phyloP scores from a whole-genome alignment of 2,888 invertebrate genomes.

The Oeneis ivallda region DNA sequence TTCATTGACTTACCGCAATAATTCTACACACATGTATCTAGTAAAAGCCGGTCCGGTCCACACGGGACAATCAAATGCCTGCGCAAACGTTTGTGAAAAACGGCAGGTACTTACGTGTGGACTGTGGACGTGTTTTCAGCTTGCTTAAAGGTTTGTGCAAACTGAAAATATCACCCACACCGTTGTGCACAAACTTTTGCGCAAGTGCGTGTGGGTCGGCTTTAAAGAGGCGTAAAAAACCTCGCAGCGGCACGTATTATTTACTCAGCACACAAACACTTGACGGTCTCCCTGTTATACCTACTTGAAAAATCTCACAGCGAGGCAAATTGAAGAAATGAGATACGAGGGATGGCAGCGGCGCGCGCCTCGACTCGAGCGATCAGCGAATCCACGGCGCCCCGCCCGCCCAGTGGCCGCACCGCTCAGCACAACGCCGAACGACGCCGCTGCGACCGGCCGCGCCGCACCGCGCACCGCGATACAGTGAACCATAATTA shows the following conservation, averaged over 20 bases:
- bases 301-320: conserved; percentile 31
- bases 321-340: conserved; percentile 39
- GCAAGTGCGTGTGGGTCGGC: too few species aligned
- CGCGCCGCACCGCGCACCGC: conserved; percentile 59
- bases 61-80: too few species aligned
- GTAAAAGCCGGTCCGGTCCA: too few species aligned
- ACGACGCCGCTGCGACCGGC: conserved; percentile 66
- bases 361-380: conserved; percentile 54
- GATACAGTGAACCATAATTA: conserved; percentile 71
- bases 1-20: too few species aligned
- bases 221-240: conserved; percentile 8
- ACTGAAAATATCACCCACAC: too few species aligned
- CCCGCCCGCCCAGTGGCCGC: conserved; percentile 65
- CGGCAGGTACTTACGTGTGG: too few species aligned
- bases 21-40: too few species aligned
- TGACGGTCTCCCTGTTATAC: conserved; percentile 28
- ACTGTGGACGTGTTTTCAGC: too few species aligned
- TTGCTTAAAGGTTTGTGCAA: too few species aligned
- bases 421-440: conserved; percentile 46
- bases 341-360: conserved; percentile 56
- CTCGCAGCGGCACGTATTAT: conserved; percentile 10
- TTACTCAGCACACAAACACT: conserved; percentile 28
- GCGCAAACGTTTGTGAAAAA: too few species aligned
- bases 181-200: too few species aligned
- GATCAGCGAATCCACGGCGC: conserved; percentile 39